Base-by-base conservation (phyloP, 2,113 vertebrate genomes). In the Lucifuga dentata region DNA sequence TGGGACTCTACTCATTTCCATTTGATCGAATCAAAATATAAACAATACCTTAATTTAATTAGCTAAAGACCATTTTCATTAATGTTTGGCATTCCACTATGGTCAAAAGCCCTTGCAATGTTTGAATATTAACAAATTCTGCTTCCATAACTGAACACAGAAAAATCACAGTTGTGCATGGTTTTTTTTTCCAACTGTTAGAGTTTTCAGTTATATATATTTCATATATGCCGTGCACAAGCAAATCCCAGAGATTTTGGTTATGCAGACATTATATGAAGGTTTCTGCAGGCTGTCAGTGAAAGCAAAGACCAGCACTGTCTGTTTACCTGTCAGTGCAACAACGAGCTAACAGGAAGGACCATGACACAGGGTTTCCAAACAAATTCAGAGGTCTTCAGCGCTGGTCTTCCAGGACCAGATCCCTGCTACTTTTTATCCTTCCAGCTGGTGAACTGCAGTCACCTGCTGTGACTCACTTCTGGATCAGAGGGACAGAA, bases 401-500 rank as follows among this genome's bases (percentile, higher is more conserved):
- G n/a, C 17, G n/a, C 7, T 3, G 26, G n/a, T 58, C 32, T 20
- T 57, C 10, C 15, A 19, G 71, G 24, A 35, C 23, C 43, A 51
- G 26, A 45, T 15, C 48, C 5, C 58, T 9, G 36, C 5, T 46
- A 20, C 41, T 41, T 75, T 63, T 20, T 32, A 60, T 76, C 65
- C 40, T 20, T 59, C 39, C 46, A 58, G 43, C 44, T 59, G 60
- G 70, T 73, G 44, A 50, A 60, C 45, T 17, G 7, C 41, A 17
- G 48, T 75, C 64, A 86, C 59, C 67, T 78, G 73, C 15, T 67
- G 74, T 39, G 49, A 48, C 73, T 78, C 53, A 64, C 57, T 58
- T 48, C 48, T 52, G 52, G 15, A 77, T 26, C 24, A 24, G 56
- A 10, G 32, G 49, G 63, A 16, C 57, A 8, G 17, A 63, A 43